Conservation (phyloP, 2,797 vertebrate genomes). For the Bucorvus abyssinicus region DNA sequence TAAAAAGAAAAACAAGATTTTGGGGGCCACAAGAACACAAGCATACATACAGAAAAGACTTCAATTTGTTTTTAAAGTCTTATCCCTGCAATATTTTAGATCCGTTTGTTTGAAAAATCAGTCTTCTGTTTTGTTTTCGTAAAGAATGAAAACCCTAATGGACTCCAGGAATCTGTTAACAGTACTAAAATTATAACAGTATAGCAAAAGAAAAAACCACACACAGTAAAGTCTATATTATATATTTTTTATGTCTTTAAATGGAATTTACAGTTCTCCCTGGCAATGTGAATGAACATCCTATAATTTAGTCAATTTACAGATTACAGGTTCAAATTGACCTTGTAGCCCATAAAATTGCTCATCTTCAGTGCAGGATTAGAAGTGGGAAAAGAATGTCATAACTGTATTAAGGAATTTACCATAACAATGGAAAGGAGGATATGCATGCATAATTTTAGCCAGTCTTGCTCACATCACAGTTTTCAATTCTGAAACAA, state of each 20-base stretch:
- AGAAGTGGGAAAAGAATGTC: constrained; percentile 83
- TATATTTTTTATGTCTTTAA: constrained; percentile 81
- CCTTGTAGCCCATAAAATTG: constrained; percentile 85
- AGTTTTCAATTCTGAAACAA: constrained; percentile 74
- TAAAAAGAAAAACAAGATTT: constrained; percentile 62
- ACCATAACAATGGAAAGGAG: constrained; percentile 84
- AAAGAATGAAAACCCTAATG: constrained; percentile 57
- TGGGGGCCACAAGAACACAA: constrained; percentile 49
- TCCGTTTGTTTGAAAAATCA: constrained; percentile 61
- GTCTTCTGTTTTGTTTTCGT: constrained; percentile 64
- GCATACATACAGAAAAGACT: constrained; percentile 31
- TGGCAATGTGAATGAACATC: constrained; percentile 85
- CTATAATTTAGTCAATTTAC: constrained; percentile 90
- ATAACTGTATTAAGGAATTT: constrained; percentile 85
- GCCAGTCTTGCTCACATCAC: constrained; percentile 74
- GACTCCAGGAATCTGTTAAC: constrained; percentile 66
- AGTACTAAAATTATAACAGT: constrained; percentile 73
- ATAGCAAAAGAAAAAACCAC: constrained; percentile 67
- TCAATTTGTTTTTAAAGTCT: constrained; percentile 24
- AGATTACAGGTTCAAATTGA: constrained; percentile 88
- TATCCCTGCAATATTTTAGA: constrained; percentile 46
- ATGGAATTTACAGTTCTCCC: constrained; percentile 83
- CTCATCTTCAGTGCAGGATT: constrained; percentile 81
- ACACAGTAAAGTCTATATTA: constrained; percentile 76
- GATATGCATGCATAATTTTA: constrained; percentile 80